phyloP scores from a whole-genome alignment of 2,113 vertebrate genomes.

The Phaetusa simplex region DNA sequence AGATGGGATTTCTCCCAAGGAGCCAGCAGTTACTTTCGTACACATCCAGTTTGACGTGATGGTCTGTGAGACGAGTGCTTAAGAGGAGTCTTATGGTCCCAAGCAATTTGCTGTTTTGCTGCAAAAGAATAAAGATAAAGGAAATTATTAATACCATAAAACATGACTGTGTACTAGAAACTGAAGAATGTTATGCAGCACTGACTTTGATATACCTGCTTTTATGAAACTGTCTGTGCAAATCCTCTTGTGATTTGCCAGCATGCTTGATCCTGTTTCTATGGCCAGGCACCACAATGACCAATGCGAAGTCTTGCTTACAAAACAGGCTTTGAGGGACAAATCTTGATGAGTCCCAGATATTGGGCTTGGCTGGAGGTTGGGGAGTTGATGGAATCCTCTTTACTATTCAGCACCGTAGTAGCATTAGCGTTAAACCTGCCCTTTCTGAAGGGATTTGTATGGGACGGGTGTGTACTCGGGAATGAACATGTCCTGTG shows the following conservation, averaged over 20 bases:
- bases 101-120: background rate
- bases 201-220: background rate
- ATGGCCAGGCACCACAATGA: background rate
- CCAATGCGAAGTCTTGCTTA: slow-evolving; percentile 12
- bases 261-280: background rate
- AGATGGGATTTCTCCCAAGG: background rate
- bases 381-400: slow-evolving; percentile 52
- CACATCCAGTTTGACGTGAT: background rate
- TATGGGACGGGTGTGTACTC: background rate
- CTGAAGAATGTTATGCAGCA: background rate
- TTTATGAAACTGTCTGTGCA: background rate
- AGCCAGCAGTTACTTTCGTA: background rate
- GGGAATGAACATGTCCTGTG: background rate
- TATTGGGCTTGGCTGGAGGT: slow-evolving; percentile 22
- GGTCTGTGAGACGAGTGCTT: background rate
- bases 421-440: slow-evolving; percentile 51
- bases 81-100: background rate
- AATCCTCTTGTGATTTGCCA: background rate
- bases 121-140: background rate
- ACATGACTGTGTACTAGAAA: background rate
- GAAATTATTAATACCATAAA: background rate
- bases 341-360: slow-evolving; percentile 53
- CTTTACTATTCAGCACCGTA: slow-evolving; percentile 17
- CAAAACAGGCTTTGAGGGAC: slow-evolving; percentile 55
- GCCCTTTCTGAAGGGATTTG: slow-evolving; percentile 31